Evolutionary conservation across 1,140 invertebrate species (phyloP).

Genomic region (Hypothenemus hampei): DNA sequence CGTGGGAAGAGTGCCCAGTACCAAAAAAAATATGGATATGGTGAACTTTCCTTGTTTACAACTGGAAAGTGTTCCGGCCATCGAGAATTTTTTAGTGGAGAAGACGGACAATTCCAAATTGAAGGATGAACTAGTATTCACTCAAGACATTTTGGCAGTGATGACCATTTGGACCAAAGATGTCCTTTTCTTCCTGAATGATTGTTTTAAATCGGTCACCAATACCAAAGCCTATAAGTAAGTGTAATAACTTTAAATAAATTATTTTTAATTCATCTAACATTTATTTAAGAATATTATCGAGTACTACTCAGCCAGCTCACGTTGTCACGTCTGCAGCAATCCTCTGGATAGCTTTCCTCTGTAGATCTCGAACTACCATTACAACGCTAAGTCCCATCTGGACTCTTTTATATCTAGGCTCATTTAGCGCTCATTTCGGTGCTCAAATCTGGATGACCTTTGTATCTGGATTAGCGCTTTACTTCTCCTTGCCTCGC

Average conservation of each 20-base stretch:
- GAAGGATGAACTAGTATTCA: constrained; percentile 4
- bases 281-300: constrained; percentile 59
- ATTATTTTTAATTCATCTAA: constrained; percentile 8
- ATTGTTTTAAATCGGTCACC: constrained; percentile 16
- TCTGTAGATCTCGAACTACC: constrained; percentile 50
- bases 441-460: constrained; percentile 87
- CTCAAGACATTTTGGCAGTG: constrained; percentile 29
- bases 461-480: constrained; percentile 74
- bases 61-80: not conserved
- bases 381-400: constrained; percentile 44
- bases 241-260: constrained; percentile 7
- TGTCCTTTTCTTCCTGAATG: constrained; percentile 20
- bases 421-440: constrained; percentile 69
- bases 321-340: constrained; percentile 64
- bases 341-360: constrained; percentile 57
- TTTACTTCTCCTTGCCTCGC: constrained; percentile 75
- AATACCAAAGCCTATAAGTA: constrained; percentile 28
- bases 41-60: constrained; percentile 1
- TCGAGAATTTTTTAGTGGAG: constrained; percentile 1
- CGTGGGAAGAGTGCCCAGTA: constrained; percentile 27
- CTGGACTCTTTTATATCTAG: constrained; percentile 61
- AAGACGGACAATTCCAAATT: not conserved
- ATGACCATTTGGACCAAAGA: constrained; percentile 31
- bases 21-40: constrained; percentile 20
- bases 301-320: constrained; percentile 66